Evolutionary conservation across 2,797 vertebrate species (phyloP), one percentile per base, ranked within the genome.

Genomic region (Poliocrania exsul): DNA sequence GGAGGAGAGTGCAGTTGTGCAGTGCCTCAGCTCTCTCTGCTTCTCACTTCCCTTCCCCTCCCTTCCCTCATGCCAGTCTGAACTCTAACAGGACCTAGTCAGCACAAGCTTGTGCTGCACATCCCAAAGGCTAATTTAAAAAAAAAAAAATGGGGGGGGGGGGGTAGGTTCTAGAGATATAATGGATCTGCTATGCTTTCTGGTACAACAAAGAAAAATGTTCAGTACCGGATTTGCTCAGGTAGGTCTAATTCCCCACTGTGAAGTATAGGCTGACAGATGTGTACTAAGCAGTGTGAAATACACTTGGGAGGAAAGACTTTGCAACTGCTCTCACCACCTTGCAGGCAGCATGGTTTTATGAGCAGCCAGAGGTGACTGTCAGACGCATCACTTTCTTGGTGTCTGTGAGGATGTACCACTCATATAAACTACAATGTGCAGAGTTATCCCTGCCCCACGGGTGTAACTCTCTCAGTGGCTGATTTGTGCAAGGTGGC

Each of bases 351-450:
- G 29, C 24, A 44, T 0, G 1, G 40, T 4, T 23, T 16, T 28
- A 37, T 10, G 61, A 81, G 73, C 56, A 66, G 51, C 61, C 47
- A 35, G 77, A 53, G 26, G 21, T 38, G 73, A n/a, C 69, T 3
- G 1, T 31, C n/a, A 14, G 33, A 26, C 15, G 12, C 33, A 33
- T 18, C 0, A 0, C 8, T 33, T 54, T 46, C 31, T 65, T 2
- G 0, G 9, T 37, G 37, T 16, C 66, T 74, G 33, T 0, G 1
- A 74, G 31, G 20, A 53, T 6, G 50, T 18, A 20, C 7, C 38
- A 16, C 2, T 2, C 15, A 2, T 6, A 8, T 3, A 19, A 81
- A 33, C 46, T 37, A 10, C 16, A 38, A 21, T 1, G 3, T 13
- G 17, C 46, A 72, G 46, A 13, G 42, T 19, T 54, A 53, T 14